Evolutionary conservation across 1,140 invertebrate species (phyloP), one percentile per base, ranked within the genome.

Genomic region (Drosophila arizonae): DNA sequence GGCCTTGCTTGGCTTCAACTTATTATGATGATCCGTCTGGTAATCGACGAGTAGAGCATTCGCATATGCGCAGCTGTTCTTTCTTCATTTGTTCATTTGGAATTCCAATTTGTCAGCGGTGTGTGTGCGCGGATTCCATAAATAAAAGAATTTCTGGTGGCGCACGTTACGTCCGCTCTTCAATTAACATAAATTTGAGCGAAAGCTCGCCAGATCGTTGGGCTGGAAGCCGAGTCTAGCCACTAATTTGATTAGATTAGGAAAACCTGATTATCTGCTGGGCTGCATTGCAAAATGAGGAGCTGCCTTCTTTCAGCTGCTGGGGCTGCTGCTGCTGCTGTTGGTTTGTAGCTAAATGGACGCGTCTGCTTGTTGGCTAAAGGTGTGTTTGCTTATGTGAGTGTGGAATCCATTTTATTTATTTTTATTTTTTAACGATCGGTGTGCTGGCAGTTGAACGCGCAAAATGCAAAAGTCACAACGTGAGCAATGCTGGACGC

Each of bases 201-300:
- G 28, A 55, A 54, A 67, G 70, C 55, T 60, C 17, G 30, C 36
- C 9, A 9, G 46, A 30, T 57, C 26, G 46, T n/a, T 17, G 21
- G 28, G 30, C 6, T 10, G 15, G 33, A 15, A 21, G 15, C 46
- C 41, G 10, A 62, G 43, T 57, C 45, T 17, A 72, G 21, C 30
- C 56, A 58, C 66, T 82, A 79, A 87, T 82, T 73, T 76, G 79
- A 86, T 86, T 86, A 87, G 82, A 86, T 86, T 69, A 74, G 73
- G 41, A 58, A 82, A 81, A 82, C 39, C 63, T 70, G 76, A 79
- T 87, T 71, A 81, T n/a, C 4, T 21, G 43, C 6, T 46, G 43
- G 68, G 51, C 51, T 58, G 69, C 62, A 48, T 48, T 73, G 41
- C 15, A 17, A 26, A 45, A 46, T 30, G 57, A 36, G 45, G 48